Percentiles rank a stretch among this genome's conserved stretches.
Conservation (phyloP, 92 coral and sea anemone species). For the Epizoanthus stellaris region DNA sequence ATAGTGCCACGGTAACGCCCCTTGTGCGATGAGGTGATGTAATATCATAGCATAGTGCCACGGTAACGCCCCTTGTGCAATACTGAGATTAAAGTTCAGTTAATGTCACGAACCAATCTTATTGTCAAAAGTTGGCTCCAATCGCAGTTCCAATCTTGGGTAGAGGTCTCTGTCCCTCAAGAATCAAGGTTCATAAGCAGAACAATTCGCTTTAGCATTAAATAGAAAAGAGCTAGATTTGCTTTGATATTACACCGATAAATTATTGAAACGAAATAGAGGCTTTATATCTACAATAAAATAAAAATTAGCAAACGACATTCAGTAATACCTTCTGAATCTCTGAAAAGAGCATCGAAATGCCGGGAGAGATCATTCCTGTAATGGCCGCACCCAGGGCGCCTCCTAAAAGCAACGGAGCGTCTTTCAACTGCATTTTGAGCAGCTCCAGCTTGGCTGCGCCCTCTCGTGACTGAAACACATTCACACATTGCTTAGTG, state of each 20-base stretch:
- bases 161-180: too few species aligned
- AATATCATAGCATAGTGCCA: too few species aligned
- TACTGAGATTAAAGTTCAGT: too few species aligned
- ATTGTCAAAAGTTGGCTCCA: too few species aligned
- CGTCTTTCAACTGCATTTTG: slow-evolving; percentile 76
- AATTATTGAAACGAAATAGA: neutral
- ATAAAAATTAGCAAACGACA: neutral
- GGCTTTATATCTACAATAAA: neutral
- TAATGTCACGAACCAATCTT: too few species aligned
- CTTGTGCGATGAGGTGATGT: too few species aligned
- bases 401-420: slow-evolving; percentile 85
- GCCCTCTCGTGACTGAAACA: slow-evolving; percentile 70
- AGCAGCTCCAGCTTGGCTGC: slow-evolving; percentile 68
- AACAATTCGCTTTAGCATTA: too few species aligned
- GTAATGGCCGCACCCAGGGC: slow-evolving; percentile 88
- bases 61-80: too few species aligned
- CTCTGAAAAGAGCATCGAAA: slow-evolving; percentile 81
- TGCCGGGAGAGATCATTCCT: slow-evolving; percentile 96
- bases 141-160: too few species aligned
- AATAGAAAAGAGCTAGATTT: neutral
- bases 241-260: neutral
- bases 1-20: too few species aligned
- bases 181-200: too few species aligned
- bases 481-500: neutral
- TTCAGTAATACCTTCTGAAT: slow-evolving; percentile 80